These are phyloP conservation scores for Thomomys bottae DNA, from an alignment of 2,113 vertebrate genomes.

Conservation along the genomic window DNA sequence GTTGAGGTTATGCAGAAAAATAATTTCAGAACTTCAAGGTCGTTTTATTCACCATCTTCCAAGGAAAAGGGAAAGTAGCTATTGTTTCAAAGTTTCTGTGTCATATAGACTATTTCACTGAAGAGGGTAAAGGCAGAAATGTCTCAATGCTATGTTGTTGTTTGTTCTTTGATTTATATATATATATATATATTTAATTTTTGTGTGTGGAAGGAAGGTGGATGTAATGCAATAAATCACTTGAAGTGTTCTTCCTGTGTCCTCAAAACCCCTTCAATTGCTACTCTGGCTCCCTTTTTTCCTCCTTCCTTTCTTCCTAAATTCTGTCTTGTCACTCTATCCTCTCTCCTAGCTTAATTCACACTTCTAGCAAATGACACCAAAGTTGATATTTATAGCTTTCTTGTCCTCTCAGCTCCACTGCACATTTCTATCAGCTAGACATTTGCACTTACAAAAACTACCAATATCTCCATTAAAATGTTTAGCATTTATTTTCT, in stretches of 20 bases:
- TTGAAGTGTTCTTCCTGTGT: not conserved
- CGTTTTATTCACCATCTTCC: not conserved
- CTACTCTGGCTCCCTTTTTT: not conserved
- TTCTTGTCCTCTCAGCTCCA: conserved; percentile 29
- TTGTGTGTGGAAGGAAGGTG: not conserved
- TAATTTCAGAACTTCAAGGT: conserved; percentile 23
- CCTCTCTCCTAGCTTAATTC: not conserved
- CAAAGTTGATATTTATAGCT: conserved; percentile 43
- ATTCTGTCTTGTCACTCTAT: not conserved
- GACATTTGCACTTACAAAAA: conserved; percentile 38
- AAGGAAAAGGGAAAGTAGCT: not conserved
- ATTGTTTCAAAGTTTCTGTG: not conserved
- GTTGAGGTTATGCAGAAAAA: conserved; percentile 8
- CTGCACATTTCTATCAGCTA: conserved; percentile 46
- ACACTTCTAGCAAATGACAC: not conserved
- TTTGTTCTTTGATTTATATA: too few relatives aligned
- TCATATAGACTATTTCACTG: not conserved
- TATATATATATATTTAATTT: too few relatives aligned
- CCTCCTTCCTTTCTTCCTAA: not conserved
- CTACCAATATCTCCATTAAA: not conserved
- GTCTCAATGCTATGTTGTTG: not conserved
- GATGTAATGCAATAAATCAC: not conserved
- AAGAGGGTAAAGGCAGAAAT: not conserved
- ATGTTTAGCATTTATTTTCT: conserved; percentile 30
- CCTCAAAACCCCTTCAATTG: not conserved